Conservation (phyloP, 2,888 invertebrate genomes). For the Aspidapion aeneum region DNA sequence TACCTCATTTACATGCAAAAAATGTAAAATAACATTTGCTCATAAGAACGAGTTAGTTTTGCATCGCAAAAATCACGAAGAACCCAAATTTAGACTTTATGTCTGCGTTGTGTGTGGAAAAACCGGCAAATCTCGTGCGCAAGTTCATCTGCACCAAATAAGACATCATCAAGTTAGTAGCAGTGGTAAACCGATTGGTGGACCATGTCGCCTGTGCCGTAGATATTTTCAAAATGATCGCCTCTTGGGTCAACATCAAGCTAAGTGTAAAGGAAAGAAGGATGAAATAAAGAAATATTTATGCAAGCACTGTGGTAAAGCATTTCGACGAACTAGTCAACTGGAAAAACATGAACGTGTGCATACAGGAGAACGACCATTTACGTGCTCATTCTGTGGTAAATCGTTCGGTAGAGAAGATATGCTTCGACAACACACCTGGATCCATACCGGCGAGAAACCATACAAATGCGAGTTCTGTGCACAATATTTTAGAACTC, state of each 20-base stretch:
- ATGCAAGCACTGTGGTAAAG: neutral
- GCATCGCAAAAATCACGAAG: neutral
- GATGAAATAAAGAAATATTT: constrained; percentile 34
- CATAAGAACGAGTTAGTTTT: neutral
- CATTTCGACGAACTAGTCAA: neutral
- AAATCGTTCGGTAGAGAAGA: neutral
- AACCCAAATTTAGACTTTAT: no score
- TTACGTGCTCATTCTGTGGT: neutral
- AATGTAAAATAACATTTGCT: neutral
- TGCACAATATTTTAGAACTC: constrained; percentile 50
- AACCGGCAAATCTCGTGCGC: neutral
- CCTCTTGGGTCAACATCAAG: neutral
- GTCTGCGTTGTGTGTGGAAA: neutral
- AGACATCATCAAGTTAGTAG: neutral
- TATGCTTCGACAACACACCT: neutral
- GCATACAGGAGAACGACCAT: neutral
- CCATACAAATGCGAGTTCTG: constrained; percentile 51
- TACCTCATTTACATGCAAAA: neutral
- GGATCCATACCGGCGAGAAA: neutral
- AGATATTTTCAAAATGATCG: neutral
- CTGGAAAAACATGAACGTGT: neutral
- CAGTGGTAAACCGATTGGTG: neutral
- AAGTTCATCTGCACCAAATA: neutral
- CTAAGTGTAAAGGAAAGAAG: constrained; percentile 44
- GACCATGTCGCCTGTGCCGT: neutral